Evolutionary conservation across 2,888 invertebrate species (phyloP).

Genomic region (Drosophila emarginata): DNA sequence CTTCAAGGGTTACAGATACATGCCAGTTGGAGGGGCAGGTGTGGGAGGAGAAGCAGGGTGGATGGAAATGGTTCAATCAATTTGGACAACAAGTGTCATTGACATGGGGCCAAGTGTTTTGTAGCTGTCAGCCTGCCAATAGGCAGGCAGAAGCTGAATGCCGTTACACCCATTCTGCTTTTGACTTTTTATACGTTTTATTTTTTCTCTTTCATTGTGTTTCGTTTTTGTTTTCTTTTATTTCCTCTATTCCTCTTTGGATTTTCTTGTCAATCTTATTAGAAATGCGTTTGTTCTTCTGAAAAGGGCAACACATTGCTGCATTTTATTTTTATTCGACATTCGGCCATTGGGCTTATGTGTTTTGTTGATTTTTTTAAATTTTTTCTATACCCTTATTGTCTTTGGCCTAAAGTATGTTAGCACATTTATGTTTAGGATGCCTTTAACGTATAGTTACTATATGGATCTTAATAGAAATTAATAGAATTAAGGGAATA

Average conservation of each 20-base stretch:
- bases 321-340: slow-evolving; percentile 53
- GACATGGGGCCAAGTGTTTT: slow-evolving; percentile 25
- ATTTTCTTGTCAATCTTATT: slow-evolving; percentile 47
- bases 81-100: slow-evolving; percentile 35
- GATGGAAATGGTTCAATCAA: slow-evolving; percentile 27
- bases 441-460: no score
- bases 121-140: slow-evolving; percentile 16
- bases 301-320: slow-evolving; percentile 35
- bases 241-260: slow-evolving; percentile 14
- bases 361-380: slow-evolving; percentile 1
- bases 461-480: no score
- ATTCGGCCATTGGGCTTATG: slow-evolving; percentile 57
- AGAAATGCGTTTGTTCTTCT: slow-evolving; percentile 48
- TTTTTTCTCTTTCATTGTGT: not conserved
- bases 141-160: slow-evolving; percentile 19
- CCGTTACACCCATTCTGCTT: not conserved
- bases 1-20: not conserved
- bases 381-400: not conserved
- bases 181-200: not conserved
- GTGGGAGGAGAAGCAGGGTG: not conserved
- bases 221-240: not conserved
- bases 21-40: not conserved
- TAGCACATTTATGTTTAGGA: no score
- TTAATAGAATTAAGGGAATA: no score
- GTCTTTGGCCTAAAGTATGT: not conserved